Percentiles rank a stretch among this genome's conserved stretches.
Conservation (phyloP, 2,797 vertebrate genomes). For the Emys orbicularis region DNA sequence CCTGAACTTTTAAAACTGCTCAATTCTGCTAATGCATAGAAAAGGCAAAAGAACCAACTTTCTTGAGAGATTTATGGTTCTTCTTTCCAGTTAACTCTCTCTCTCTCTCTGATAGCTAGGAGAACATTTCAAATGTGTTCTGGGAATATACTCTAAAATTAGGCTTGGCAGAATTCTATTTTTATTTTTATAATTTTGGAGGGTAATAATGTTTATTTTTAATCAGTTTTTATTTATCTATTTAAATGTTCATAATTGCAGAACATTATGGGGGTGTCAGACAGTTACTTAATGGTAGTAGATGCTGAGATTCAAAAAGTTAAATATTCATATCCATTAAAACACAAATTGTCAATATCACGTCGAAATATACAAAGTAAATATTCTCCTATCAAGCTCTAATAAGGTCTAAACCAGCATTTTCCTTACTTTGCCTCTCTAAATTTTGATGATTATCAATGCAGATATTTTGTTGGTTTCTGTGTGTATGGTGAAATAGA, state of each 20-base stretch:
- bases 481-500: not conserved
- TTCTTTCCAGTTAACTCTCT: not conserved
- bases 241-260: not conserved
- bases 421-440: not conserved
- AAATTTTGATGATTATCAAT: not conserved
- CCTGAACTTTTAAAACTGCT: not conserved
- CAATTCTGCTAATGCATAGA: not conserved
- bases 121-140: not conserved
- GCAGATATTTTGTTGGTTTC: too few species aligned
- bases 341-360: not conserved
- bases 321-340: not conserved
- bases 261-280: not conserved
- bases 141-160: not conserved
- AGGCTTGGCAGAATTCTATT: not conserved
- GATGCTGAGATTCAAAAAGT: not conserved
- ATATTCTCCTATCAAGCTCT: not conserved
- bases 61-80: not conserved
- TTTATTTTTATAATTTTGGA: not conserved
- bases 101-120: not conserved
- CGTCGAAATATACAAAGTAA: not conserved
- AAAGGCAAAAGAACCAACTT: not conserved
- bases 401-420: not conserved
- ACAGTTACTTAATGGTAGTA: not conserved
- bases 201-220: not conserved
- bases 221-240: not conserved